Conservation (phyloP, 1,140 invertebrate genomes). For the Sipha flava region DNA sequence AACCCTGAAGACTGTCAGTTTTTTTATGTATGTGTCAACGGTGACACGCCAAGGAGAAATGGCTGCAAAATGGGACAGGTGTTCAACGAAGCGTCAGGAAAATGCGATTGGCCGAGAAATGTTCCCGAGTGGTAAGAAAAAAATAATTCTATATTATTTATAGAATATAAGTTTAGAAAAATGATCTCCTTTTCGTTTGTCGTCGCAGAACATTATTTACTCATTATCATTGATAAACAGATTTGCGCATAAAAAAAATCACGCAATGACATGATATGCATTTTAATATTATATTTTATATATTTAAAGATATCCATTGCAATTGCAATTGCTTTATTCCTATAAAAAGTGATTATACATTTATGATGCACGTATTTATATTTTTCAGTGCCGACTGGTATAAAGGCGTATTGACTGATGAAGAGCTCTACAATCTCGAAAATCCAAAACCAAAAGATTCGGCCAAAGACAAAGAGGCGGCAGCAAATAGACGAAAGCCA, state of each 20-base stretch:
- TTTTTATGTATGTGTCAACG: slow-evolving; percentile 87
- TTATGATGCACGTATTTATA: not conserved
- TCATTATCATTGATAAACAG: not conserved
- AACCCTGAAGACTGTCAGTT: slow-evolving; percentile 84
- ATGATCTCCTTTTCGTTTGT: not conserved
- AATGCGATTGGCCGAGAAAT: slow-evolving; percentile 79
- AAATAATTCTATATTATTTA: not conserved
- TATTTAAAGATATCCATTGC: too few relatives aligned
- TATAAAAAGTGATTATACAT: too few relatives aligned
- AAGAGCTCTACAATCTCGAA: slow-evolving; percentile 64
- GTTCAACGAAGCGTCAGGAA: slow-evolving; percentile 72
- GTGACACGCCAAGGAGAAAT: slow-evolving; percentile 66
- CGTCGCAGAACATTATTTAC: not conserved
- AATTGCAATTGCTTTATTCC: too few relatives aligned
- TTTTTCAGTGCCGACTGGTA: slow-evolving; percentile 72
- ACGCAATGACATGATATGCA: too few relatives aligned
- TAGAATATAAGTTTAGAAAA: not conserved
- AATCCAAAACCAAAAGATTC: slow-evolving; percentile 56
- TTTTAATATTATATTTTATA: too few relatives aligned
- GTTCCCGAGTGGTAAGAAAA: slow-evolving; percentile 73
- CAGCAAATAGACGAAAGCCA: not conserved
- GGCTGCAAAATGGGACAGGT: slow-evolving; percentile 85
- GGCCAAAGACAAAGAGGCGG: not conserved
- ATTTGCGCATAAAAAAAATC: not conserved
- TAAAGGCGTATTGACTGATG: slow-evolving; percentile 71